Base-by-base conservation (phyloP, 2,797 vertebrate genomes). In the Todus mexicanus region DNA sequence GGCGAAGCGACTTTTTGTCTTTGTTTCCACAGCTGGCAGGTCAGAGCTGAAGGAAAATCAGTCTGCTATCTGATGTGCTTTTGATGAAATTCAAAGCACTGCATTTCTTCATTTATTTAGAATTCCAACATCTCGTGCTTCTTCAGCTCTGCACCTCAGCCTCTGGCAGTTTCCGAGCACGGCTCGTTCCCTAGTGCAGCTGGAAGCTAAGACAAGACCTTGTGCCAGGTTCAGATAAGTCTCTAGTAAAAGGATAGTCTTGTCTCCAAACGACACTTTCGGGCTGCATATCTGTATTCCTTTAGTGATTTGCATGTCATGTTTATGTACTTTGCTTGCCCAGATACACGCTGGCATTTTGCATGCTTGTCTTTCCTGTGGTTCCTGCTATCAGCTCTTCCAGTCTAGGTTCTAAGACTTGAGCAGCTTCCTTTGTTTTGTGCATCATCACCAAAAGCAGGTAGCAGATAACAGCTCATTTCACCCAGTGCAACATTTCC, bases 91-190 rank as follows among this genome's bases (percentile, higher is more conserved):
- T 84, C 63, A 79, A 83, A 75, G 65, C 70, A 71, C 68, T 73
- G 29, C 37, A 91, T 50, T 85, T 87, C 83, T 96, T 90, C 78
- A 93, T 82, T 90, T 89, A 84, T 89, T 95, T 87, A 94, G 56
- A 48, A 72, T 90, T 88, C 71, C 93, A 60, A 84, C 57, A 87
- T 19, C 21, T 59, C 43, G 26, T 89, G 21, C n/a, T 95, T 80
- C 59, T 90, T 60, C 56, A 84, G n/a, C 38, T 66, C 94, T 87
- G 21, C 45, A 93, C 22, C 47, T 78, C 71, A 75, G 74, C 54
- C 82, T 66, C 65, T 93, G 78, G 76, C 72, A 85, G 27, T 50
- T 88, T 70, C 54, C 84, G 61, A 91, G 37, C 5, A 29, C 1
- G 4, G 38, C 65, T 87, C 60, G 56, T 95, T 92, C 77, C 66